Percentiles rank a stretch among this genome's conserved stretches.
These are phyloP conservation scores for Papilio polyxenes DNA, from an alignment of 1,140 invertebrate species.

Conservation along the genomic window DNA sequence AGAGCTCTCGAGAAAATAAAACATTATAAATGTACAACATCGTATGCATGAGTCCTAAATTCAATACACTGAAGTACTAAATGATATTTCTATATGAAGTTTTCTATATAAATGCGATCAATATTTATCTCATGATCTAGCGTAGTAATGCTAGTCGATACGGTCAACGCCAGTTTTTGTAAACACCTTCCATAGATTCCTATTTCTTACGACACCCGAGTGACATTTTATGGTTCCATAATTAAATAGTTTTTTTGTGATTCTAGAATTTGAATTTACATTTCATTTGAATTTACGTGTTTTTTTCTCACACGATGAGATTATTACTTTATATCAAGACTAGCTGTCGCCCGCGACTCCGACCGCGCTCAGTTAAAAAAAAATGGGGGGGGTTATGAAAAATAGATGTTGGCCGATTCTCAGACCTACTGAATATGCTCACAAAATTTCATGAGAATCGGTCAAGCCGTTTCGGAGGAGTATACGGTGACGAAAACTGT, in stretches of 20 bases:
- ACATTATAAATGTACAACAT: not conserved
- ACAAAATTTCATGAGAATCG: too few relatives aligned
- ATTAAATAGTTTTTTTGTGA: slow-evolving; percentile 32
- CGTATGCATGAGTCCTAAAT: slow-evolving; percentile 9
- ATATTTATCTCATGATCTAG: slow-evolving; percentile 41
- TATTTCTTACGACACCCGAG: slow-evolving; percentile 31
- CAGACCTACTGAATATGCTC: too few relatives aligned
- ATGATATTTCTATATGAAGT: slow-evolving; percentile 42
- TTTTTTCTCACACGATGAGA: not conserved
- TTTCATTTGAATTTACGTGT: not conserved
- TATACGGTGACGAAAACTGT: too few relatives aligned
- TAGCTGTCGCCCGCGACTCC: too few relatives aligned
- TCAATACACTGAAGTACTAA: slow-evolving; percentile 9
- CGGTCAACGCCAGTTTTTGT: slow-evolving; percentile 42
- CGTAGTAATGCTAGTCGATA: slow-evolving; percentile 27
- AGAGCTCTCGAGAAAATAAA: too few relatives aligned
- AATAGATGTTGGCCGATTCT: too few relatives aligned
- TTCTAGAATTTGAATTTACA: not conserved
- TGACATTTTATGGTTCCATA: slow-evolving; percentile 26
- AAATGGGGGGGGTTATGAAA: too few relatives aligned
- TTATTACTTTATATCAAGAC: too few relatives aligned
- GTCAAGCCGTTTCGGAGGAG: too few relatives aligned
- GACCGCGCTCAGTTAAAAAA: too few relatives aligned
- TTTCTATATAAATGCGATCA: slow-evolving; percentile 41
- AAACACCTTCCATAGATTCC: slow-evolving; percentile 9